Evolutionary conservation across 2,888 invertebrate species (phyloP), one percentile per base, ranked within the genome.

Genomic region (Lasioglossum villosulum): DNA sequence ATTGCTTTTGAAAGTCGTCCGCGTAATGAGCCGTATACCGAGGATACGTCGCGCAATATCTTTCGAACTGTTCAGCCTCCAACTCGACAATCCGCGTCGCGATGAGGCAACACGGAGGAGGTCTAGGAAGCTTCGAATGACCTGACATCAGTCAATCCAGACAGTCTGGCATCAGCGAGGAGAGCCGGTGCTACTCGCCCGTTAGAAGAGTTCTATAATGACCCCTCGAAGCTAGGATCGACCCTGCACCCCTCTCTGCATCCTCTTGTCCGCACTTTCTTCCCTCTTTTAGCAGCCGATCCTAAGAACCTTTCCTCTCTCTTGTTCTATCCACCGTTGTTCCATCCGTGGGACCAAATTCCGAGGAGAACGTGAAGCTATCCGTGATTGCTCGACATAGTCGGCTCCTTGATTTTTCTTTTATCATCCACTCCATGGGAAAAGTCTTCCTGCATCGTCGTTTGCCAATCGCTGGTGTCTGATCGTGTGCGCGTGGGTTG

Each of bases 121-220:
- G 89, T 86, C 87, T 87, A 86, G 91, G 87, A 90, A 86, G 86
- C 91, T 83, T 76, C 77, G 91, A 91, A 91, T 91, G 91, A 89
- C 91, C 91, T 86, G 89, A 80, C 91, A 91, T 91, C 91, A 91
- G 90, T 91, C 91, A 91, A 91, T 91, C 91, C 87, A 77, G 91
- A 91, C 91, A 91, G 91, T 89, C 90, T 85, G 80, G 85, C 87
- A 90, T 87, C 89, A 81, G 73, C 70, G 78, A 66, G 78, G 79
- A 88, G 84, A 71, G 78, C 63, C 63, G 56, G 80, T 76, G 81
- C 37, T 66, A 27, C 59, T 59, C 59, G 66, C 82, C 78, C 85
- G 85, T 85, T 88, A 89, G 80, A 81, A 88, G 84, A 90, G 89
- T 85, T 89, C 90, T 91, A 82, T 92, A 93, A 93, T 93, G 92